Conservation (phyloP, 2,888 invertebrate species). For the Pherbina coryleti region DNA sequence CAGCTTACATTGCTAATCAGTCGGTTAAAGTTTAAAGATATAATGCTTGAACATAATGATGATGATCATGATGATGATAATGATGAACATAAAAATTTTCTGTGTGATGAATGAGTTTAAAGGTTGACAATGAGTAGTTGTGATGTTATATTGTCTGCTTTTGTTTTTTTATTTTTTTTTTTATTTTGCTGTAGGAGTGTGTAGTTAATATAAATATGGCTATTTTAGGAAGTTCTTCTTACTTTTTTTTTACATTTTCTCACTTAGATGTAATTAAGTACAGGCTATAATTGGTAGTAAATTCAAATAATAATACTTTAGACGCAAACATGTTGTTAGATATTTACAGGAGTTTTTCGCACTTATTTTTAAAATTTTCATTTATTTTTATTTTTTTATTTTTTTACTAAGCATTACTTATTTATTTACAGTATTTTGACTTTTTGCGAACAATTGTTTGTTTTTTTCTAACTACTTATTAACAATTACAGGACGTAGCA, state of each 20-base stretch:
- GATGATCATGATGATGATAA: background rate
- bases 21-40: slow-evolving; percentile 8
- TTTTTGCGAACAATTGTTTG: background rate
- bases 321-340: background rate
- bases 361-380: background rate
- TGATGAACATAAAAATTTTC: background rate
- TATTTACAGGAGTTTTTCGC: background rate
- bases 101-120: background rate
- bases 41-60: background rate
- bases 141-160: background rate
- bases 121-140: background rate
- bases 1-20: slow-evolving; percentile 34
- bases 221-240: slow-evolving; percentile 30
- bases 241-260: background rate
- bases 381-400: background rate
- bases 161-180: background rate
- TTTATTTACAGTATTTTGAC: background rate
- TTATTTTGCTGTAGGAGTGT: background rate
- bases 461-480: background rate
- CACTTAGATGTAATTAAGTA: slow-evolving; percentile 27
- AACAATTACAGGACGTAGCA: slow-evolving; percentile 31
- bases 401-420: background rate
- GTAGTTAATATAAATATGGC: slow-evolving; percentile 35
- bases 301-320: slow-evolving; percentile 24
- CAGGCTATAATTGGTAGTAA: background rate